phyloP scores from a whole-genome alignment of 2,888 invertebrate genomes.

The Chymomyza caudatula region DNA sequence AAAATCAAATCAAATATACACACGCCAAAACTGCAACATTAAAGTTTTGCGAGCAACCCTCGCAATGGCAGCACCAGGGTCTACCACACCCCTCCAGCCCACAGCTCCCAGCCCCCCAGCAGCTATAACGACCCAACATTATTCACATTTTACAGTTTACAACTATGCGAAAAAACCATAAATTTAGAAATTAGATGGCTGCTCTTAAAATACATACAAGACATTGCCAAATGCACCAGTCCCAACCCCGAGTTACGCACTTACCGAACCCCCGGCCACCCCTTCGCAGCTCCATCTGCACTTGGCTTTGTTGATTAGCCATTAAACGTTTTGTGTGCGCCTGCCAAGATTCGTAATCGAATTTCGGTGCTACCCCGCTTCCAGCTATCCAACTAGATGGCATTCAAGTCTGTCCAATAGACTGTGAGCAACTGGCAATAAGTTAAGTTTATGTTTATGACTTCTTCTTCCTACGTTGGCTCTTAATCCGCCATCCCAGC shows the following conservation, averaged over 20 bases:
- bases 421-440: neutral
- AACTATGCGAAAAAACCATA: constrained; percentile 73
- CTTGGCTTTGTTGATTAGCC: constrained; percentile 33
- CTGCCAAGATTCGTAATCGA: constrained; percentile 8
- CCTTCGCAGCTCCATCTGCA: neutral
- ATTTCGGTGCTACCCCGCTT: constrained; percentile 1
- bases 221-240: constrained; percentile 2
- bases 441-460: constrained; percentile 21
- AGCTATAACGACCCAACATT: constrained; percentile 26
- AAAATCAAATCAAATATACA: constrained; percentile 75
- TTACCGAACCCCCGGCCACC: too few species aligned
- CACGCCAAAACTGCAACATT: constrained; percentile 72
- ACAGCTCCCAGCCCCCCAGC: neutral
- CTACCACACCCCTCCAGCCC: neutral
- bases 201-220: constrained; percentile 10
- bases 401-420: neutral
- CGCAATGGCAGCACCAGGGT: neutral
- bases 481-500: constrained; percentile 15
- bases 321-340: constrained; percentile 42
- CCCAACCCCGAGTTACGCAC: neutral
- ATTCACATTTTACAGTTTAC: constrained; percentile 72
- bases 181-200: constrained; percentile 67
- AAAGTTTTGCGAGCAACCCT: constrained; percentile 41
- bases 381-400: neutral
- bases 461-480: neutral